phyloP scores from a whole-genome alignment of 1,140 invertebrate species.

The Drosophila nikananu region DNA sequence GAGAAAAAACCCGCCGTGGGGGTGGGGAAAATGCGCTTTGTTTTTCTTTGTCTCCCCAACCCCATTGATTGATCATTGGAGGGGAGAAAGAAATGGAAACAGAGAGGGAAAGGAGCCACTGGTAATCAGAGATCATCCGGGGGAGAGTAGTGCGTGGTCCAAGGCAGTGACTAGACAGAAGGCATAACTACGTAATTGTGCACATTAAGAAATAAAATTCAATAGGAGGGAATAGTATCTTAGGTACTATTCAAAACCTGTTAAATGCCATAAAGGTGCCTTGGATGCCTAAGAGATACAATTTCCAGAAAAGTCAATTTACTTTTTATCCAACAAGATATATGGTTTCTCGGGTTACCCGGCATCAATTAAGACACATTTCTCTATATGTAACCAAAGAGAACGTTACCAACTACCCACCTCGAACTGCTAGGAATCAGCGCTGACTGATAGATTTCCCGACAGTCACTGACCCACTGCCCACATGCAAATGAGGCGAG shows the following conservation, averaged over 20 bases:
- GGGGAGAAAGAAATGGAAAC: slow-evolving; percentile 1
- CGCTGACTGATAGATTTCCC: slow-evolving; percentile 43
- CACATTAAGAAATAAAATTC: not conserved
- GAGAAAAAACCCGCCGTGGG: slow-evolving; percentile 16
- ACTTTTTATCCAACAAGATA: not conserved
- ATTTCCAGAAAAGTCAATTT: not conserved
- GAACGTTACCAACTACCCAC: slow-evolving; percentile 23
- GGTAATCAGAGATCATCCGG: slow-evolving; percentile 23
- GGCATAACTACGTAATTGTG: not conserved
- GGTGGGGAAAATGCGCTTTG: slow-evolving; percentile 37
- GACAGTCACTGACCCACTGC: slow-evolving; percentile 70
- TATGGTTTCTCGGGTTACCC: not conserved
- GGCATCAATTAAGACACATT: slow-evolving; percentile 6
- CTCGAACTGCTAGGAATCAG: slow-evolving; percentile 12
- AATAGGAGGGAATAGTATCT: not conserved
- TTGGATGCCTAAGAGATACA: not conserved
- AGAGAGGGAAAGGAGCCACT: slow-evolving; percentile 10
- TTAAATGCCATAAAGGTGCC: not conserved
- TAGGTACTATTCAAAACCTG: not conserved
- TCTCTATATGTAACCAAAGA: not conserved
- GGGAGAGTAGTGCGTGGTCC: slow-evolving; percentile 22
- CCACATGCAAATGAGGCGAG: slow-evolving; percentile 69
- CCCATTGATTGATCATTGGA: slow-evolving; percentile 38
- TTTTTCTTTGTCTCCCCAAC: slow-evolving; percentile 7
- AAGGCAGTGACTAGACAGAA: slow-evolving; percentile 37